Base-by-base conservation (phyloP, 64 coral and sea anemone species). In the Trachythela sp. region DNA sequence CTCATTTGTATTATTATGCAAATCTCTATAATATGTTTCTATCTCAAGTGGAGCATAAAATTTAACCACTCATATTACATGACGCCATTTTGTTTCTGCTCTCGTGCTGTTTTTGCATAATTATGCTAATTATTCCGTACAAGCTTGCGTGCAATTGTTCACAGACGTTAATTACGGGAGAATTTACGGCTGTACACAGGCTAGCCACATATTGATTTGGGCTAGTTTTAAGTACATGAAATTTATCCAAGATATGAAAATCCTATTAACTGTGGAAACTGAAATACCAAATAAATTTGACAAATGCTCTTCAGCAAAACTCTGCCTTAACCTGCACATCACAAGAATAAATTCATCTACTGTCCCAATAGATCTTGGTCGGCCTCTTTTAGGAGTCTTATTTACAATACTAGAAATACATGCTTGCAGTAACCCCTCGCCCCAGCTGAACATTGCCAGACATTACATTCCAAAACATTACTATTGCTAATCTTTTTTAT, bases 221-320 rank as follows among this genome's bases (percentile, higher is more conserved):
- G 35, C 70, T 8, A 89, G 40, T 77, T 89, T 89, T 9, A 77
- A 39, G 40, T 77, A 89, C 68, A 89, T 76, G 48, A 77, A 89
- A 39, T 89, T 89, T 13, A 89, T 33, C 67, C 87, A 89, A 33
- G 87, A 40, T 48, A 76, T 31, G 48, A 89, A 48, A 36, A 89
- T 49, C 30, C 39, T 89, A 50, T 67, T 89, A 32, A 77, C 70
- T 43, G 87, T 77, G 75, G 38, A 14, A 9, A 20, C 2, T 27
- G 67, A 89, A 4, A 77, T 18, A 29, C 75, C 48, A 70, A 15
- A 77, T 8, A 76, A 48, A 33, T 89, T 35, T 9, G 87, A 32
- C 39, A 77, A 30, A 30, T 89, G 68, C 0, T 77, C 87, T n/a
- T 89, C 40, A 45, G 70, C 64, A 77, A 89, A 89, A 0, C 38